Evolutionary conservation across 2,113 vertebrate genomes (phyloP), one percentile per base, ranked within the genome.

Genomic region (Brachyhypopomus occidentalis): DNA sequence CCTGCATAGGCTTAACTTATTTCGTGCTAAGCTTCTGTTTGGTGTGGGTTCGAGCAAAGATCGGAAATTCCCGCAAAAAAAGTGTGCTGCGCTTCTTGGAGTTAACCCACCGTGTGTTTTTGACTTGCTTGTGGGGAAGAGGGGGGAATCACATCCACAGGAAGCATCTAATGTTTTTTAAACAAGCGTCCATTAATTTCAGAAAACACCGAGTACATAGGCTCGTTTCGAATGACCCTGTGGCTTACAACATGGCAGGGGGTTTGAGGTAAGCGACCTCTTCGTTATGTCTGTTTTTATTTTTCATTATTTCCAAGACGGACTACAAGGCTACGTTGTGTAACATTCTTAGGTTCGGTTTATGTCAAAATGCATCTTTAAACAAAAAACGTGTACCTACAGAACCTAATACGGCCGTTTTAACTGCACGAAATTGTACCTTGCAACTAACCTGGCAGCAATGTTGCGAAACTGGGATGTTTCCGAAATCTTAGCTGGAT

Each of bases 221-320:
- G 70, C 30, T 67, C n/a, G n/a, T 38, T 66, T 72, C 38, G 30
- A 79, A 85, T 83, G 79, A 77, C 1, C 25, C 52, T 38, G 30
- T 73, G 22, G 41, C 69, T 74, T 70, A 59, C 82, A 84, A 78
- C 85, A 92, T 92, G 92, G 91, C 92, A 0, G 91, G 88, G 84
- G 90, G 87, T 59, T 85, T 94, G 71, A 92, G 92, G 93, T 94
- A 82, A 1, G 66, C 64, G 11, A 41, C 19, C 5, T 36, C 6
- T 75, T 41, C 20, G 17, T 23, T 56, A 56, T 16, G 27, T 62
- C 67, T 14, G 34, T 4, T 72, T 62, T 38, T 23, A 4, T 22
- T 41, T 48, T 27, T 52, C 56, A 72, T 22, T 52, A 52, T 52
- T 52, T 52, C 45, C 2, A 9, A 41, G 41, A 38, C 6, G 4